Evolutionary conservation across 2,888 invertebrate species (phyloP), one percentile per base, ranked within the genome.

Genomic region (Cylindroiulus punctatus): DNA sequence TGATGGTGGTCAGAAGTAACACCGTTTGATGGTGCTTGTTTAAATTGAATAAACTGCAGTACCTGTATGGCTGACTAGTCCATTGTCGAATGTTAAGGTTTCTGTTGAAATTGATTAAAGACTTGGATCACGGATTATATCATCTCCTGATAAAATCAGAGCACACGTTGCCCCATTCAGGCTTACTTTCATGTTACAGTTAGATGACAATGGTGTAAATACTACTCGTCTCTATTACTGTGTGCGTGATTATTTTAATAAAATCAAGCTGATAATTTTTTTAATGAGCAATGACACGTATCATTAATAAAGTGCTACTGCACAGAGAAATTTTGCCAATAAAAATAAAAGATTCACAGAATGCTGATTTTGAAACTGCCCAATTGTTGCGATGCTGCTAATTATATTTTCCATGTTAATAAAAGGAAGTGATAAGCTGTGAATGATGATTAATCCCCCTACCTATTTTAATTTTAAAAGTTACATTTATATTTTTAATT

Each of bases 301-400:
- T 83, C 83, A 44, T 83, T 83, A 83, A 83, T 83, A 83, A 83
- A 83, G 83, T 83, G 83, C 83, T 42, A 83, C 42, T 40, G 83
- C 83, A 83, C 44, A 30, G 57, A 30, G 26, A 36, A 30, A 76
- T 12, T 26, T 76, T 76, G 76, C 76, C 12, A 83, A 40, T 22
- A 83, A 83, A 83, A 81, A 83, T 36, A 42, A 22, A 82, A 82
- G 30, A 83, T 83, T 83, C 22, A n/a, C 26, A 83, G 26, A 40
- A 76, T 76, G 76, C 44, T 83, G 42, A 83, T 42, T 83, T 40
- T 83, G 36, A 83, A 83, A 26, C 17, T 83, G 83, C 83, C 83
- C n/a, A 10, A 44, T 83, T 44, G 40, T 83, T 83, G 76, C 76
- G 76, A 76, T 83, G 83, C 42, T 83, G 83, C n/a, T 12, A 40